Evolutionary conservation across 2,113 vertebrate species (phyloP).

Genomic region (Balaenoptera acutorostrata): DNA sequence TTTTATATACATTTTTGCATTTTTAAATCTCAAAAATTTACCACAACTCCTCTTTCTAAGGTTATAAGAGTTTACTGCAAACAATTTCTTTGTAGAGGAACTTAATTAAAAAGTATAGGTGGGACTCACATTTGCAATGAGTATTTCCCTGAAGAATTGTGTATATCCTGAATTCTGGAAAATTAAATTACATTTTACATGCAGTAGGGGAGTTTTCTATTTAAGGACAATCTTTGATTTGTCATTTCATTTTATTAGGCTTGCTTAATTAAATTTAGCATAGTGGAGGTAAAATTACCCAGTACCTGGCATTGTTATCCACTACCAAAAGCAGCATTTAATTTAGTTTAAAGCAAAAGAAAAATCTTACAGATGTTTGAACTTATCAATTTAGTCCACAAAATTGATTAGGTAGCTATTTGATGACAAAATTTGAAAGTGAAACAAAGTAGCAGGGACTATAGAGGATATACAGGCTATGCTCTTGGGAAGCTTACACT

Average conservation of each 20-base stretch:
- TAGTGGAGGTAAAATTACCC: slow-evolving; percentile 5
- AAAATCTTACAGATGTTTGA: background rate
- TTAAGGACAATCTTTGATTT: background rate
- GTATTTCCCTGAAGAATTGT: background rate
- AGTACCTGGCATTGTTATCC: background rate
- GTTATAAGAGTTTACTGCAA: background rate
- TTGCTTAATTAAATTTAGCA: slow-evolving; percentile 25
- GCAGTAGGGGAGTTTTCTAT: background rate
- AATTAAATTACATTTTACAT: slow-evolving; percentile 19
- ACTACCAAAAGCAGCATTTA: background rate
- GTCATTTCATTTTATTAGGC: slow-evolving; percentile 20
- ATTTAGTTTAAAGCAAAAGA: background rate
- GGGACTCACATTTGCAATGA: background rate
- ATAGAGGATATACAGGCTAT: background rate
- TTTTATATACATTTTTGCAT: background rate
- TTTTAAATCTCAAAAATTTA: background rate
- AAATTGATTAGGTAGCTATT: background rate
- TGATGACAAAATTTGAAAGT: background rate
- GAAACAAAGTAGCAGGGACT: background rate
- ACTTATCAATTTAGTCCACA: background rate
- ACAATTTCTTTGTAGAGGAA: background rate
- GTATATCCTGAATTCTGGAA: background rate
- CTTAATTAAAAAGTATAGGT: background rate
- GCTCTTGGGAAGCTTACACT: background rate
- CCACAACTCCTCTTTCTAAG: background rate